Evolutionary conservation across 2,797 vertebrate species (phyloP).

Genomic region (Orestias chungarensis): DNA sequence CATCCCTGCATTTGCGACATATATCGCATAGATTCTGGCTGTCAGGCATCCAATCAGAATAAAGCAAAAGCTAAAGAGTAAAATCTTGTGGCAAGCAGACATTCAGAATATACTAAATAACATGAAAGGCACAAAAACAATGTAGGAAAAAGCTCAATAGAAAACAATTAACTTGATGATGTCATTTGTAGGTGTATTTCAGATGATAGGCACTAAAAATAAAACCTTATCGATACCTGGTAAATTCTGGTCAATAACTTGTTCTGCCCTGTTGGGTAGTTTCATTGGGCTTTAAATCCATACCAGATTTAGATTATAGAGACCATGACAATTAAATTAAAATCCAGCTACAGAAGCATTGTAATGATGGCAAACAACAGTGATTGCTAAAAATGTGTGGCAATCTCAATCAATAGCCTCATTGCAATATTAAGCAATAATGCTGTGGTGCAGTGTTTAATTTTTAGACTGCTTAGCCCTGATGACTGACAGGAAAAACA

Average conservation of each 20-base stretch:
- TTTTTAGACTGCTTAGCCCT: background rate
- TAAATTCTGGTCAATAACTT: too few species aligned
- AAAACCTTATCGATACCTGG: too few species aligned
- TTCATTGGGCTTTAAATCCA: too few species aligned
- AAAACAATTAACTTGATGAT: too few species aligned
- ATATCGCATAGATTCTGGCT: background rate
- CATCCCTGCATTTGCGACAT: background rate
- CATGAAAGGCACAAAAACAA: background rate
- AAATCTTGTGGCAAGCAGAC: background rate
- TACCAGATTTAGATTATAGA: too few species aligned
- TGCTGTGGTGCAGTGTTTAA: background rate
- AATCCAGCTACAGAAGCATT: background rate
- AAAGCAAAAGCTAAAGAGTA: background rate
- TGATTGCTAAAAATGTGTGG: background rate
- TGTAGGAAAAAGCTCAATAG: too few species aligned
- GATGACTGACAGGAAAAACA: too few species aligned
- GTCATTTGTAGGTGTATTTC: too few species aligned
- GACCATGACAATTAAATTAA: background rate
- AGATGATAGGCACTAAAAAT: too few species aligned
- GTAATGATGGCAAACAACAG: background rate
- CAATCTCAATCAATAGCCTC: background rate
- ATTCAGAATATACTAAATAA: background rate
- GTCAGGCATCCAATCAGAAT: background rate
- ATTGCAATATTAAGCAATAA: background rate
- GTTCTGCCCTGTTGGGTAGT: too few species aligned